Percentiles rank a stretch among this genome's conserved stretches.
These are phyloP conservation scores for Dendroctonus valens DNA, from an alignment of 1,140 invertebrate genomes.

Conservation along the genomic window DNA sequence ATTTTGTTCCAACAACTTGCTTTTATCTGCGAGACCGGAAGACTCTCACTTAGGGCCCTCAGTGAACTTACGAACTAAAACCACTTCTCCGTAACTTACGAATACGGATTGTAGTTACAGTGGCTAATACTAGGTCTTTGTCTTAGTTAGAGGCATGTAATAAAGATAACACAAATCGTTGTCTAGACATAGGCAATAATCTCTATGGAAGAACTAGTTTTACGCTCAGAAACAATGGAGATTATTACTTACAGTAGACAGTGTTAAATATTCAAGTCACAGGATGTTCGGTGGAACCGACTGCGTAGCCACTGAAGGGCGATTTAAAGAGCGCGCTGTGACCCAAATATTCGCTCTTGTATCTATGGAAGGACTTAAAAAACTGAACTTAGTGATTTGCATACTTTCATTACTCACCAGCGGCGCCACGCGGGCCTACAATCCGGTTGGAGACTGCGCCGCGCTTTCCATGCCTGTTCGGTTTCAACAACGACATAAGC, in stretches of 20 bases:
- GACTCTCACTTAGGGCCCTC: slow-evolving; percentile 5
- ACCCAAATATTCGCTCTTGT: slow-evolving; percentile 9
- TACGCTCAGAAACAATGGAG: no score
- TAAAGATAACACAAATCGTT: no score
- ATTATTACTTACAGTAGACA: no score
- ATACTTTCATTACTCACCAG: slow-evolving; percentile 48
- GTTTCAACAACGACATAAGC: slow-evolving; percentile 51
- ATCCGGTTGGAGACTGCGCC: slow-evolving; percentile 47
- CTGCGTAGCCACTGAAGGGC: no score
- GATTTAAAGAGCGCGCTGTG: not conserved
- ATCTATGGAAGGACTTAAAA: slow-evolving; percentile 15
- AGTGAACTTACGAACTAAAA: slow-evolving; percentile 25
- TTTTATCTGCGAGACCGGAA: slow-evolving; percentile 8
- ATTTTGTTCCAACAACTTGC: slow-evolving; percentile 9
- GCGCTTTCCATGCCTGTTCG: slow-evolving; percentile 48
- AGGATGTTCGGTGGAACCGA: no score
- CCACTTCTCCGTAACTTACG: slow-evolving; percentile 50
- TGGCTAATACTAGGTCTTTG: not conserved
- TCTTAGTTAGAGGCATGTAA: no score
- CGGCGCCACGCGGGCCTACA: slow-evolving; percentile 48
- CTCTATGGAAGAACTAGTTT: no score
- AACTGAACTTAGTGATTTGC: slow-evolving; percentile 34
- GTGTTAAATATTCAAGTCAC: no score
- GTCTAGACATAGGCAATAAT: no score
- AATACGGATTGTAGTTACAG: slow-evolving; percentile 42